These are phyloP conservation scores for Polyommatus iphigenia DNA, from an alignment of 2,888 invertebrate genomes.

Conservation along the genomic window DNA sequence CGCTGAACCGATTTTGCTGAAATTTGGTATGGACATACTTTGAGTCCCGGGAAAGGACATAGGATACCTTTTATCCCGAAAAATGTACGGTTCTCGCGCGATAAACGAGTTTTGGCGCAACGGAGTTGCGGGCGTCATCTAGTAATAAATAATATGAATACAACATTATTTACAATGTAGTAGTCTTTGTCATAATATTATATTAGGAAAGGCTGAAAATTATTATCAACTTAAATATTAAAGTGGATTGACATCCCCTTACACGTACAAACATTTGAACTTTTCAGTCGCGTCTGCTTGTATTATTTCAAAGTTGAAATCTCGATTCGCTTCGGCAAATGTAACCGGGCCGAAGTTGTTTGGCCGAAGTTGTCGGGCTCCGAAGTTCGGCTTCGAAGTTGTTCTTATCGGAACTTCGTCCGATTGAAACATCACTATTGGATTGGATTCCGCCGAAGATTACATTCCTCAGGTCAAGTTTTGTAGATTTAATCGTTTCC, in stretches of 20 bases:
- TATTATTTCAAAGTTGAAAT: constrained; percentile 32
- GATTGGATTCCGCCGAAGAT: constrained; percentile 8
- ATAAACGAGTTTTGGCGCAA: no score
- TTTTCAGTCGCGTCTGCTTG: constrained; percentile 26
- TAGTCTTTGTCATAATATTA: no score
- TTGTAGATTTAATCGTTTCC: constrained; percentile 9
- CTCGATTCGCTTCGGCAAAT: constrained; percentile 31
- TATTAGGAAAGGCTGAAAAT: no score
- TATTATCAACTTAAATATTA: background rate
- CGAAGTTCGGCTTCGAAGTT: constrained; percentile 11
- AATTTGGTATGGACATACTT: no score
- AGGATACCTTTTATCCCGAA: no score
- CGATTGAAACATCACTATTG: constrained; percentile 28
- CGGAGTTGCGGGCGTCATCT: no score
- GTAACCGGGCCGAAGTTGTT: background rate
- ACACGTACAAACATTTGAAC: background rate
- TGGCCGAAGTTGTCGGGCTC: background rate
- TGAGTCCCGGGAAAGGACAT: no score
- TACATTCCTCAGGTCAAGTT: constrained; percentile 4
- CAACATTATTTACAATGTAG: no score
- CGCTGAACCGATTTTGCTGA: no score
- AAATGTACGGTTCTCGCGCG: no score
- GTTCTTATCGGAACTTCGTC: constrained; percentile 24
- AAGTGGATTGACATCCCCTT: background rate
- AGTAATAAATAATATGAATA: no score